Percentiles rank a stretch among this genome's conserved stretches.
Evolutionary conservation across 2,797 vertebrate genomes (phyloP).

Genomic region (Pangasius macronema): DNA sequence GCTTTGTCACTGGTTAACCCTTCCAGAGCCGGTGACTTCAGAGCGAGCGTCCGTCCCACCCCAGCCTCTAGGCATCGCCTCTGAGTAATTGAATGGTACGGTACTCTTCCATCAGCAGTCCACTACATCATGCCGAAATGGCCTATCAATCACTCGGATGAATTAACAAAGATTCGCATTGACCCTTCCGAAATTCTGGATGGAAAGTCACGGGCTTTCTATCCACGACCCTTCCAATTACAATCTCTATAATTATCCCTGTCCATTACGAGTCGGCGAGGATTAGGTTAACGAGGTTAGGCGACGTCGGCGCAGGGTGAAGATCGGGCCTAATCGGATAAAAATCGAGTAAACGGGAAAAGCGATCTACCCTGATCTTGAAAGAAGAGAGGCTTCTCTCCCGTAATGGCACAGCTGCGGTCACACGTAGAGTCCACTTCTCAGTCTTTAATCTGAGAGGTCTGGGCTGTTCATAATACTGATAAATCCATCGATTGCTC

Average conservation of each 20-base stretch:
- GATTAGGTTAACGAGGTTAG: conserved; percentile 75
- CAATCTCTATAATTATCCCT: conserved; percentile 68
- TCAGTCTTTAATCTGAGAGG: conserved; percentile 65
- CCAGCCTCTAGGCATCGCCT: conserved; percentile 55
- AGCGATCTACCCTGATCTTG: conserved; percentile 75
- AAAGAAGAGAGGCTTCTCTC: conserved; percentile 73
- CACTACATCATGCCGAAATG: conserved; percentile 54
- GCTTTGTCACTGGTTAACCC: conserved; percentile 36
- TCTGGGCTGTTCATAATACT: conserved; percentile 67
- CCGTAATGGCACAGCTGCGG: conserved; percentile 73
- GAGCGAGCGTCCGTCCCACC: neutral
- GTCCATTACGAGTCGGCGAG: conserved; percentile 68
- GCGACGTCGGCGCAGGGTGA: conserved; percentile 70
- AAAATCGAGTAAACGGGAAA: conserved; percentile 75
- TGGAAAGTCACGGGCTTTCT: conserved; percentile 64
- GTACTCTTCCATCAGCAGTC: conserved; percentile 58
- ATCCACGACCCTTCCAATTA: conserved; percentile 63
- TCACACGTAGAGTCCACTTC: conserved; percentile 71
- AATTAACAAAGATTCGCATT: conserved; percentile 54
- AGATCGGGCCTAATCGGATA: conserved; percentile 77
- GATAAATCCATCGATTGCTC: conserved; percentile 67
- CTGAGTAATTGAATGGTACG: conserved; percentile 56
- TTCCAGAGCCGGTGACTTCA: conserved; percentile 57
- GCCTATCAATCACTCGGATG: conserved; percentile 60
- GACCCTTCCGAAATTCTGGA: conserved; percentile 55